A percentile compares a stretch with the other conserved stretches of the same genome.
Conservation (phyloP, 2,888 invertebrate genomes). For the Drosophila bunnanda region DNA sequence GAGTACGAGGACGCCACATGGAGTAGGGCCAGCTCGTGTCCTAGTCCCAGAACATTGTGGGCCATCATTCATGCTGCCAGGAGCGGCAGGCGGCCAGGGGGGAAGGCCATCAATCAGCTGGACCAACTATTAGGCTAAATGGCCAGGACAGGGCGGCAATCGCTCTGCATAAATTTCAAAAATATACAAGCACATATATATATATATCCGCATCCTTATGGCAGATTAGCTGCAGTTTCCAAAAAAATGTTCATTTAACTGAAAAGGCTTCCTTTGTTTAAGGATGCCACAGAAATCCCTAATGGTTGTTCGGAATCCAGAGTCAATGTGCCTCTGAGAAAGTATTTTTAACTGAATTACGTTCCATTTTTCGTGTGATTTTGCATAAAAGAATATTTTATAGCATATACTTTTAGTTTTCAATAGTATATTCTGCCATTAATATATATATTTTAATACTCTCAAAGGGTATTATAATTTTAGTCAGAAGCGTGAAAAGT, state of each 20-base stretch:
- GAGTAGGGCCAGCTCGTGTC: slow-evolving; percentile 22
- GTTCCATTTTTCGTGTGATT: neutral
- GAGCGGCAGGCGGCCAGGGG: slow-evolving; percentile 1
- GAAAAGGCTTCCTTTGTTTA: neutral
- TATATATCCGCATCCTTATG: neutral
- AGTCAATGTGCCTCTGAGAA: neutral
- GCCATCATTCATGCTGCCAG: slow-evolving; percentile 53
- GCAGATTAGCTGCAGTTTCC: slow-evolving; percentile 6
- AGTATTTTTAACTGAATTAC: too few species aligned
- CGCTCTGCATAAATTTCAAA: slow-evolving; percentile 26
- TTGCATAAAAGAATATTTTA: neutral
- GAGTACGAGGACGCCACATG: slow-evolving; percentile 32
- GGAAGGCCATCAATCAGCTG: slow-evolving; percentile 65
- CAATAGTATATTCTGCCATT: neutral
- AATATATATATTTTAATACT: too few species aligned
- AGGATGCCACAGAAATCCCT: neutral
- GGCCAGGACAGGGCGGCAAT: slow-evolving; percentile 19
- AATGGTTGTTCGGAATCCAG: neutral
- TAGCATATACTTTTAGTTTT: neutral
- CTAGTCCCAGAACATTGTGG: slow-evolving; percentile 19
- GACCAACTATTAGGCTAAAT: slow-evolving; percentile 55
- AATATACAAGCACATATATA: neutral
- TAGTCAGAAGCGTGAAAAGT: too few species aligned
- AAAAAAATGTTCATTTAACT: neutral
- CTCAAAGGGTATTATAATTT: too few species aligned